phyloP scores from a whole-genome alignment of 35 echinoderm and acorn worm species.

The Hemicentrotus pulcherrimus region DNA sequence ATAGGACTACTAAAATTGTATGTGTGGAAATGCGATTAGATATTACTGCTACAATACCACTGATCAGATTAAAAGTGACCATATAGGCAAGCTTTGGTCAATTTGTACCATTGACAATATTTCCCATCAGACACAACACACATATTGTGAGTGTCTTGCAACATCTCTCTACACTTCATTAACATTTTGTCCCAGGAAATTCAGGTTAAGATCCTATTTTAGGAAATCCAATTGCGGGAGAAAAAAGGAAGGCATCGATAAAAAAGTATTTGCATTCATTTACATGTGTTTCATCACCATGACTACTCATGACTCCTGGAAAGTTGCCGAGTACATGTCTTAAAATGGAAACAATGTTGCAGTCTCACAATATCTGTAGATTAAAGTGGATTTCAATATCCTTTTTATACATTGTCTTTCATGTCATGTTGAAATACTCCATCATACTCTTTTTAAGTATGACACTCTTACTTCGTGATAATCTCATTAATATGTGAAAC shows the following conservation, averaged over 20 bases:
- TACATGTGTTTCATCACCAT: slow-evolving; percentile 32
- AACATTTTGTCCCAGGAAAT: slow-evolving; percentile 19
- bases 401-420: background rate
- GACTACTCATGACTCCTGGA: slow-evolving; percentile 3
- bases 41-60: too few species aligned
- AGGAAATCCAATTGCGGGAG: background rate
- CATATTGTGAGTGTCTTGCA: background rate
- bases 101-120: background rate
- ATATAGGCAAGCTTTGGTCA: background rate
- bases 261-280: slow-evolving; percentile 1
- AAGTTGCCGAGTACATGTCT: background rate
- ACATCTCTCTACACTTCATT: slow-evolving; percentile 29
- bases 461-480: background rate
- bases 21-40: too few species aligned
- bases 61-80: background rate
- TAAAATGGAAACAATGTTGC: slow-evolving; percentile 4
- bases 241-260: slow-evolving; percentile 15
- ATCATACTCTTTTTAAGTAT: background rate
- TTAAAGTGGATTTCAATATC: background rate
- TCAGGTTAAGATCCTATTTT: slow-evolving; percentile 35
- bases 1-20: too few species aligned
- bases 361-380: background rate
- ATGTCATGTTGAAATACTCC: background rate
- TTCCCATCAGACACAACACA: background rate
- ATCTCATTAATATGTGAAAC: too few species aligned